Evolutionary conservation across 2,113 vertebrate species (phyloP).

Genomic region (Vidua macroura): DNA sequence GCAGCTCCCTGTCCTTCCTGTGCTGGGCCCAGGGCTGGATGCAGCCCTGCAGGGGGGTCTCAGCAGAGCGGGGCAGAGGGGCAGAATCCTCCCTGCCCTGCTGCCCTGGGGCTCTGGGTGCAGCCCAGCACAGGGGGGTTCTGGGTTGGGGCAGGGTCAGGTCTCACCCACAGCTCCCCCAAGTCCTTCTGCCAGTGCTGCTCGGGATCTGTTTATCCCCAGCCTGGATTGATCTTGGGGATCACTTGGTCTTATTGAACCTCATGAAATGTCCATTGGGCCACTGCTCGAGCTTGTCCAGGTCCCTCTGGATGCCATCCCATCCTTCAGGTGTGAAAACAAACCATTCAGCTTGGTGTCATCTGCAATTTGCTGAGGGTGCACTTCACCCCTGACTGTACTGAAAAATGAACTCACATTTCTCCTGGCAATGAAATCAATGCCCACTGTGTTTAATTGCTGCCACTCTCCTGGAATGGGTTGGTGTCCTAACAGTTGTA

Average conservation of each 20-base stretch:
- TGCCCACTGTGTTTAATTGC: background rate
- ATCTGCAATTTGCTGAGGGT: background rate
- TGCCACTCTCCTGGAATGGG: background rate
- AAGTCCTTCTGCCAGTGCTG: background rate
- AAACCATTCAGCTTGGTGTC: background rate
- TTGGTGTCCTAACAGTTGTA: background rate
- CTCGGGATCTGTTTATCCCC: background rate
- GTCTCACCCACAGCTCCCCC: background rate
- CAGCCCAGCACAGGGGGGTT: background rate
- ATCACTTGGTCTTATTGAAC: background rate
- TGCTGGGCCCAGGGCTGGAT: background rate
- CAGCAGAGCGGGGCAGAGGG: background rate
- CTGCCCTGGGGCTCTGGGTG: background rate
- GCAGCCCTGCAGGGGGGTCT: background rate
- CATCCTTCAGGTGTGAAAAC: background rate
- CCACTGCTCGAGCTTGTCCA: background rate
- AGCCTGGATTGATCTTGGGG: rapidly evolving
- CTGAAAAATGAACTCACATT: background rate
- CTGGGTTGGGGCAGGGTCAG: background rate
- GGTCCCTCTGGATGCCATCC: background rate
- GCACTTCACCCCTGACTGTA: background rate
- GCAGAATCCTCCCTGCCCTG: background rate
- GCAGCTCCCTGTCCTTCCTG: background rate
- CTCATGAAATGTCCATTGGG: background rate
- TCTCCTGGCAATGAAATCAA: background rate